Evolutionary conservation across 2,797 vertebrate genomes (phyloP).

Genomic region (Knipowitschia caucasica): DNA sequence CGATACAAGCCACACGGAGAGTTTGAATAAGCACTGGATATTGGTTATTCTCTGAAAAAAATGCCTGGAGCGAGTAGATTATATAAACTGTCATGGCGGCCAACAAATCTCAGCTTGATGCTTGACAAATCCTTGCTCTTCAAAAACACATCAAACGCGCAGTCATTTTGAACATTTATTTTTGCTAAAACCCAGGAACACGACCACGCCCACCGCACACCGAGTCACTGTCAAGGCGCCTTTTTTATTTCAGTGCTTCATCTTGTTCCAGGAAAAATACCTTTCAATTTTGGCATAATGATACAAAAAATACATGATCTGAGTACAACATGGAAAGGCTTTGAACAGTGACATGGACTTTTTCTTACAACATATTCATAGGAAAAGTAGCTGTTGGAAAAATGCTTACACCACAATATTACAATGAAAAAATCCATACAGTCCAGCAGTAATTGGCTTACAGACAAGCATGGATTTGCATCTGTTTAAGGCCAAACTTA

Average conservation of each 20-base stretch:
- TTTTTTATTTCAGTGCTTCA: background rate
- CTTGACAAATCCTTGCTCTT: slow-evolving; percentile 3
- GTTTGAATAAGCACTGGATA: slow-evolving; percentile 1
- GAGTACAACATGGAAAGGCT: too few relatives aligned
- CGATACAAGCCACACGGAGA: slow-evolving; percentile 18
- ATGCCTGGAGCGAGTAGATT: slow-evolving; percentile 2
- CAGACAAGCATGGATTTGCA: too few relatives aligned
- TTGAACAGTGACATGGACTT: too few relatives aligned
- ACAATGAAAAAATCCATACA: too few relatives aligned
- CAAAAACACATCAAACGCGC: slow-evolving; percentile 5
- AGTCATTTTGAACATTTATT: background rate
- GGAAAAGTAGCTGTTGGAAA: too few relatives aligned
- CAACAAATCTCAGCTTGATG: background rate
- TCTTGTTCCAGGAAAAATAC: background rate
- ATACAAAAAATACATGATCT: too few relatives aligned
- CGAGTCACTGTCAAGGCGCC: too few relatives aligned
- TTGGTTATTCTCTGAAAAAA: slow-evolving; percentile 2
- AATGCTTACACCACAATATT: too few relatives aligned
- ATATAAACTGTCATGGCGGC: slow-evolving; percentile 8
- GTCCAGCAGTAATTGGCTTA: too few relatives aligned
- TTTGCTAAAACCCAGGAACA: background rate
- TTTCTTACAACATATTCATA: too few relatives aligned
- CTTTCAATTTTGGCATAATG: too few relatives aligned
- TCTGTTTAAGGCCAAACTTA: too few relatives aligned
- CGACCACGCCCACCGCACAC: background rate